Evolutionary conservation across 2,113 vertebrate genomes (phyloP).

Genomic region (Phaethornis superciliosus): DNA sequence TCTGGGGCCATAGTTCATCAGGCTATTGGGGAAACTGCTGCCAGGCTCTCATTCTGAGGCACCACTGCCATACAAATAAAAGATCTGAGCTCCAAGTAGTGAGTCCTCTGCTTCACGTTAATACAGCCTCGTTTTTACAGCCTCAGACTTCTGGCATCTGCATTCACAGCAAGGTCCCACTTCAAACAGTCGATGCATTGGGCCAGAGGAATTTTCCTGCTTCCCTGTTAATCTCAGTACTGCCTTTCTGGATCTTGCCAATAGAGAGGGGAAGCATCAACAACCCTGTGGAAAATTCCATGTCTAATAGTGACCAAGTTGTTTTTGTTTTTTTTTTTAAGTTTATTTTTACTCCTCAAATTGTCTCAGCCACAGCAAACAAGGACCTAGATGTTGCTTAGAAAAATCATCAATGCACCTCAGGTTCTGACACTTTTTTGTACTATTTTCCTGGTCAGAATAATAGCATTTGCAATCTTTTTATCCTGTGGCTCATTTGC

Average conservation of each 20-base stretch:
- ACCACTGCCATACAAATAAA: not conserved
- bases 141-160: not conserved
- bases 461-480: not conserved
- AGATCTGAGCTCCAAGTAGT: not conserved
- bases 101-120: not conserved
- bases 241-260: not conserved
- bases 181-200: not conserved
- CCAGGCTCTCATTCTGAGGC: not conserved
- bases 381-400: not conserved
- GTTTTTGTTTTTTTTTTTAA: not conserved
- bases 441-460: not conserved
- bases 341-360: not conserved
- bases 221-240: not conserved
- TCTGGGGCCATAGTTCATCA: accelerated
- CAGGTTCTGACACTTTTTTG: not conserved
- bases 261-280: accelerated
- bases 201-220: not conserved
- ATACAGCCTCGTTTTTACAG: not conserved
- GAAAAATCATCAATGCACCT: not conserved
- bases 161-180: not conserved
- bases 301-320: not conserved
- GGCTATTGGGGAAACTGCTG: accelerated
- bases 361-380: not conserved
- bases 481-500: not conserved
- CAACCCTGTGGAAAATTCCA: not conserved